A percentile compares a stretch with the other conserved stretches of the same genome.
These are phyloP conservation scores for Rhabditoides inermis DNA, from an alignment of 2,888 invertebrate species.

Conservation along the genomic window DNA sequence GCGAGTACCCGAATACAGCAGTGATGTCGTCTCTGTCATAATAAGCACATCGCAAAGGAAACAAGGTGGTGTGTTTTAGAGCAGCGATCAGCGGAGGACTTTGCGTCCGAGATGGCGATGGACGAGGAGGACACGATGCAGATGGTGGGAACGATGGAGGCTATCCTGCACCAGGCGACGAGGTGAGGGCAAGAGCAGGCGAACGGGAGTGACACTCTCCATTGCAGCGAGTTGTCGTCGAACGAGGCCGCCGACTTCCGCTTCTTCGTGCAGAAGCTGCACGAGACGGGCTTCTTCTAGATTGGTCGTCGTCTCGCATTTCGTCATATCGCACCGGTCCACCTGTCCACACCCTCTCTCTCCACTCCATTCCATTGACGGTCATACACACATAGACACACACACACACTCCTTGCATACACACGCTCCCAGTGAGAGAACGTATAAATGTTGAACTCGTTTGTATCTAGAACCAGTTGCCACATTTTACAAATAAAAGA, in stretches of 20 bases:
- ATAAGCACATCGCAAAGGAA: too few relatives aligned
- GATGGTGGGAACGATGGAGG: slow-evolving; percentile 41
- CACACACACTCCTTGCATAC: too few relatives aligned
- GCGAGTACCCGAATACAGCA: too few relatives aligned
- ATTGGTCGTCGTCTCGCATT: background rate
- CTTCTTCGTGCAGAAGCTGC: slow-evolving; percentile 49
- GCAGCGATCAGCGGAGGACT: slow-evolving; percentile 44
- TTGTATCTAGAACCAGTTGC: background rate
- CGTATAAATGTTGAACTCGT: background rate
- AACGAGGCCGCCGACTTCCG: slow-evolving; percentile 42
- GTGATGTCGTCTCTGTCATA: too few relatives aligned
- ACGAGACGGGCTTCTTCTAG: slow-evolving; percentile 49
- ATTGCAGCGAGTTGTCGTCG: background rate
- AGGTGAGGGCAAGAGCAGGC: slow-evolving; percentile 5
- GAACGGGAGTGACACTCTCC: too few relatives aligned
- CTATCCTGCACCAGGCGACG: slow-evolving; percentile 37
- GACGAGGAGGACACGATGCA: slow-evolving; percentile 30
- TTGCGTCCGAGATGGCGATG: slow-evolving; percentile 41
- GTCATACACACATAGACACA: too few relatives aligned
- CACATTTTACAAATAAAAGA: background rate
- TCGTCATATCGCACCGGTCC: background rate
- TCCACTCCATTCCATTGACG: background rate
- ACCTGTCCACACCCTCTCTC: background rate
- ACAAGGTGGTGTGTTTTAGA: slow-evolving; percentile 41
- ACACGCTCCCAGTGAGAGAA: background rate